These are phyloP conservation scores for Mythimna vitellina DNA, from an alignment of 2,888 invertebrate species.

Conservation along the genomic window DNA sequence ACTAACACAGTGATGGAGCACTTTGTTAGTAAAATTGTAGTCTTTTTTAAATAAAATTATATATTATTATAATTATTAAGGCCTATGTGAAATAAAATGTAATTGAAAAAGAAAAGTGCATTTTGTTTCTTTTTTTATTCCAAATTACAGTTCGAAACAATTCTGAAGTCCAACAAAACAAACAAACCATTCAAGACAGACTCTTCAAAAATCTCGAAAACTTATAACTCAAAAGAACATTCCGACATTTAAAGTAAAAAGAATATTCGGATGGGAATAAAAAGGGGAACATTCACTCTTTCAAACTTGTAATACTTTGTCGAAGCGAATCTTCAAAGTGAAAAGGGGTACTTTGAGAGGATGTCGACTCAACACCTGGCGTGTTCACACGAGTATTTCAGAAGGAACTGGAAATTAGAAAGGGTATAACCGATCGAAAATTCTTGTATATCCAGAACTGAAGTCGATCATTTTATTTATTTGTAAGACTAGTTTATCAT, in stretches of 20 bases:
- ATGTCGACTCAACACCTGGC: constrained; percentile 69
- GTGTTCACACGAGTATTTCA: constrained; percentile 72
- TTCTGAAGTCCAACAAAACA: constrained; percentile 33
- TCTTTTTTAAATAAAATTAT: no score
- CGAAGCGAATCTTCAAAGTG: constrained; percentile 75
- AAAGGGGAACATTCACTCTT: constrained; percentile 68
- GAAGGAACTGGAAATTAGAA: constrained; percentile 68
- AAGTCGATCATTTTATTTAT: background rate
- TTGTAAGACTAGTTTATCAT: background rate
- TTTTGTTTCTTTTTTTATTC: background rate
- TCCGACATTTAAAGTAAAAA: constrained; percentile 65
- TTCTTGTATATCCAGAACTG: constrained; percentile 63
- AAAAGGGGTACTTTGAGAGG: constrained; percentile 71
- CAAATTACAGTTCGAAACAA: constrained; percentile 20
- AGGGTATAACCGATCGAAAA: constrained; percentile 72
- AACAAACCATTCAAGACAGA: constrained; percentile 27
- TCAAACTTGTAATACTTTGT: constrained; percentile 76
- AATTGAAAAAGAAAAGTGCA: no score
- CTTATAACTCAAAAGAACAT: constrained; percentile 66
- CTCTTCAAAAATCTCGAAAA: constrained; percentile 51
- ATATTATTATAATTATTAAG: no score
- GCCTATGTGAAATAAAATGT: no score
- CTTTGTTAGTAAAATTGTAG: no score
- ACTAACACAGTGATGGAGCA: no score
- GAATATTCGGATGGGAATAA: constrained; percentile 68